These are phyloP conservation scores for Drosophila trapezifrons DNA, from an alignment of 1,140 invertebrate genomes.

Conservation along the genomic window DNA sequence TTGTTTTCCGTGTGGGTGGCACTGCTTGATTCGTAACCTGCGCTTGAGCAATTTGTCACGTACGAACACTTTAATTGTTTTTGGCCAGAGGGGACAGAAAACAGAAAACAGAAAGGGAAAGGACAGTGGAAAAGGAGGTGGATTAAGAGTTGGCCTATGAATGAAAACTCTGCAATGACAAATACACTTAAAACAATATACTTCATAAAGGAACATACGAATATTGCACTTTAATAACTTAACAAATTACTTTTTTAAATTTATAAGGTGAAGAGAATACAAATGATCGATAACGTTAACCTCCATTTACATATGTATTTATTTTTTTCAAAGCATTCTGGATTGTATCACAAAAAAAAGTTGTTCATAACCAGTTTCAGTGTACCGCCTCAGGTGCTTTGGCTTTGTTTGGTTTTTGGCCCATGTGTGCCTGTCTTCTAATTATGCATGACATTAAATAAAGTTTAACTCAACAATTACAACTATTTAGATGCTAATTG, in stretches of 20 bases:
- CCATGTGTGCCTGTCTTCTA: conserved; percentile 50
- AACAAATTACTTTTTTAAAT: background rate
- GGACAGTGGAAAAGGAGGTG: conserved; percentile 4
- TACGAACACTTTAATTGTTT: conserved; percentile 81
- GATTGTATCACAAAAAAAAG: background rate
- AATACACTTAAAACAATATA: background rate
- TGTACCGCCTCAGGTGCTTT: conserved; percentile 41
- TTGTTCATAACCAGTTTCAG: background rate
- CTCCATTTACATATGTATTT: background rate
- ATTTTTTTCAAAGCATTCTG: background rate
- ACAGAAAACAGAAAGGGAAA: conserved; percentile 16
- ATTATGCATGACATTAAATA: conserved; percentile 80
- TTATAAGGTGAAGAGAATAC: background rate
- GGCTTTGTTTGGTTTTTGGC: conserved; percentile 22
- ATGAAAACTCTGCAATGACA: conserved; percentile 7
- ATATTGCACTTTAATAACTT: no score
- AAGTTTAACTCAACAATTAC: conserved; percentile 79
- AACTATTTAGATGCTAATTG: conserved; percentile 80
- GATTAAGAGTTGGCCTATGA: background rate
- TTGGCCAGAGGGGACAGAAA: conserved; percentile 23
- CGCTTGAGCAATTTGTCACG: conserved; percentile 82
- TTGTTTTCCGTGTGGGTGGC: background rate
- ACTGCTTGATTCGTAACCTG: conserved; percentile 60
- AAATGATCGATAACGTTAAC: no score
- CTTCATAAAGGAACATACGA: no score